Evolutionary conservation across 1,140 invertebrate species (phyloP), one percentile per base, ranked within the genome.

Genomic region (Formica exsecta): DNA sequence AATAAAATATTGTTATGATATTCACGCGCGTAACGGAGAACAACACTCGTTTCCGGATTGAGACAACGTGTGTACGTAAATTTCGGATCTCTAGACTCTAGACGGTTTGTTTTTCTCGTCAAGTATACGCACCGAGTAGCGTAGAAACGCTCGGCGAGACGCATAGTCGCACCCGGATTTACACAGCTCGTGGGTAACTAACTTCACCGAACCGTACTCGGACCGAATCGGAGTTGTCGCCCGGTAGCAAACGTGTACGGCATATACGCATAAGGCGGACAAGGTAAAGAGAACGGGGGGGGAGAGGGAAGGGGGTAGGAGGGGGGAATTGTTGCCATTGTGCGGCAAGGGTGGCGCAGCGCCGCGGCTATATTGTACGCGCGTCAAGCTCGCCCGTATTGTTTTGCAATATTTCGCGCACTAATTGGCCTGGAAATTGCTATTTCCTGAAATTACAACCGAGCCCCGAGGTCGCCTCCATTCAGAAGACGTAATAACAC

Each of bases 381-480:
- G 70, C 87, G 86, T 88, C 90, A 90, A 90, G 87, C 87, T 66
- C 25, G 44, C 62, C 32, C 62, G 81, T 85, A 93, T 93, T 93
- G 91, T 93, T 93, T 93, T 89, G 87, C 86, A 90, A 93, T 91
- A 93, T 93, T 92, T 91, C 89, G 87, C 85, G 86, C 91, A 86
- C 91, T 93, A 93, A 93, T 93, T 93, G 91, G 91, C 86, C 87
- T 89, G 92, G 83, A 92, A 92, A 93, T 92, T 85, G 73, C 77
- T 84, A 88, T 89, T 90, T 92, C 88, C 84, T 87, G 79, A 80
- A 91, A 93, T 91, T 91, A 86, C 89, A 91, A 89, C 80, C 76
- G 32, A 68, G 65, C 79, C 59, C 57, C 73, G 74, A 64, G 77
- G 79, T 84, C 73, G 41, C 32, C 38, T 62, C 65, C 66, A 86